A percentile compares a stretch with the other conserved stretches of the same genome.
These are phyloP conservation scores for Stegodyphus dumicola DNA, from an alignment of 1,140 invertebrate species.

Conservation along the genomic window DNA sequence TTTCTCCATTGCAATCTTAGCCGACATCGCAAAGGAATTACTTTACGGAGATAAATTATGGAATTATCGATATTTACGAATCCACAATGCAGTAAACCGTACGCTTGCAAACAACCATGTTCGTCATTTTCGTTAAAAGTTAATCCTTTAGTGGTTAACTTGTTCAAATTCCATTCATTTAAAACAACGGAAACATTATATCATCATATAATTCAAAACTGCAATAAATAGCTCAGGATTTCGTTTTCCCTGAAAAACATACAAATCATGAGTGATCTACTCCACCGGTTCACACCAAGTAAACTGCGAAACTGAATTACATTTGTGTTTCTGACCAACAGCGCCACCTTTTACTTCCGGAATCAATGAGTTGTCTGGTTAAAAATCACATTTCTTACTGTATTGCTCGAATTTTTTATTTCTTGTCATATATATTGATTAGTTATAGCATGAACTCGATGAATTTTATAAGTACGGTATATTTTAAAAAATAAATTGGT, in stretches of 20 bases:
- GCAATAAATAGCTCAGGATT: not conserved
- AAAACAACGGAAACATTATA: not conserved
- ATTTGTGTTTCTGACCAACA: slow-evolving; percentile 9
- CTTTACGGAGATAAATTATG: slow-evolving; percentile 31
- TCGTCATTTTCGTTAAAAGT: slow-evolving; percentile 7
- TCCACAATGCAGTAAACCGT: slow-evolving; percentile 45
- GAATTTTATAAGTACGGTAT: too few species aligned
- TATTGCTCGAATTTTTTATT: too few species aligned
- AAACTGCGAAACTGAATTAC: slow-evolving; percentile 55
- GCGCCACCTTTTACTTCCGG: slow-evolving; percentile 40
- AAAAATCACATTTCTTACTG: too few species aligned
- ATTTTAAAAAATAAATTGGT: too few species aligned
- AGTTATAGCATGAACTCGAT: too few species aligned
- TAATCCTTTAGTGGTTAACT: slow-evolving; percentile 2
- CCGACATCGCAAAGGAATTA: slow-evolving; percentile 45
- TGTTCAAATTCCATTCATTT: not conserved
- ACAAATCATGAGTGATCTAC: not conserved
- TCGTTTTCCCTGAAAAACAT: not conserved
- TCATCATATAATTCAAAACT: not conserved
- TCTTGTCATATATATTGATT: too few species aligned
- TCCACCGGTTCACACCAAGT: slow-evolving; percentile 42
- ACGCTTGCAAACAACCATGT: slow-evolving; percentile 9
- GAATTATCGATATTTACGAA: slow-evolving; percentile 46
- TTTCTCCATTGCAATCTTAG: slow-evolving; percentile 54
- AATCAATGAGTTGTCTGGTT: not conserved